Base-by-base conservation (phyloP, 1,140 invertebrate species). In the Scaptomyza graminum region DNA sequence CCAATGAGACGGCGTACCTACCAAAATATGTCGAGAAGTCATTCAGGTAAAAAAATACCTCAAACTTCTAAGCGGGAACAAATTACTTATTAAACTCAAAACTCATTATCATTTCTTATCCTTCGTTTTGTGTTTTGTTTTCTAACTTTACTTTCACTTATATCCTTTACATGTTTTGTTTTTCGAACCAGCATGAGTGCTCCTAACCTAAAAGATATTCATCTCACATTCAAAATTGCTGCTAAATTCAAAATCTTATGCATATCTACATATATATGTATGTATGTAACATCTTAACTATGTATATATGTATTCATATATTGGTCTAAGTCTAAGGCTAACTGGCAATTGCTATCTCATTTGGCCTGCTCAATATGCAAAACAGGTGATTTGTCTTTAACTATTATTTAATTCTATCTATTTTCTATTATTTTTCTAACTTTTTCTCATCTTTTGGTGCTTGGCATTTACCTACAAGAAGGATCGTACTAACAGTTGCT, bases 1-100 rank as follows among this genome's bases (percentile, higher is more conserved):
- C 76, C 76, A 83, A 83, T 80, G 84, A 67, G 74, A 65, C 73
- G 74, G 84, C 74, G 66, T 90, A 91, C 79, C 90, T 91, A 72
- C 82, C 87, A 88, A 92, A 91, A 91, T 80, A 83, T 90, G 90
- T 90, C 79, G 91, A 83, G 81, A 92, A 91, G 89, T 92, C 91
- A 91, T 92, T 91, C 91, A 92, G 91, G 91, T 92, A 92, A 92
- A 77, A 50, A 31, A 31, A 9, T 5, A 7, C 18, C 11, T 46
- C 50, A 5, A 47, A 59, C 62, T 61, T 54, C 2, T 7, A 54
- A 43, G 5, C 22, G 16, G 56, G 43, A 54, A 37, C 34, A 55
- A 43, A 18, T 18, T 22, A 18, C 7, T 25, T 13, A 9, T 34
- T 34, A 8, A 49, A 49, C 49, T 22, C 22, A 67, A 50, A 8